Base-by-base conservation (phyloP, 2,888 invertebrate genomes). In the Cosmopolites sordidus region DNA sequence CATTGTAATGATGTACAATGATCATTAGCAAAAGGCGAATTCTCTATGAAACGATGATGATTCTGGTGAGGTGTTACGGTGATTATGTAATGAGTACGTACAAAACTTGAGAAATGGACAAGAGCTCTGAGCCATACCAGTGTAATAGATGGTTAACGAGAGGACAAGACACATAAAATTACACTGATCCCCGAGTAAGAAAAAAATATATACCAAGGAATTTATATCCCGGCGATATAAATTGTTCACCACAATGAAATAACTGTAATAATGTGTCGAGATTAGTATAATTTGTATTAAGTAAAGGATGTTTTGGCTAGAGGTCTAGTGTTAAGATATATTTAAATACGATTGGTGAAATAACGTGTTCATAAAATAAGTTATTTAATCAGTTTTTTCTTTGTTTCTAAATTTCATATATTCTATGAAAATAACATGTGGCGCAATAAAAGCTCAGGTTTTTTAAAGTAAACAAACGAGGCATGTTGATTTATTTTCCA, bases 11-110 rank as follows among this genome's bases (percentile, higher is more conserved):
- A 11, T 22, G 22, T 12, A 33, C 3, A 33, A 33, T 33, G 3
- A n/a, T n/a, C 33, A 33, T 33, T 33, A 33, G 33, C 33, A n/a
- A n/a, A 11, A 12, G 33, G 33, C 33, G 33, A 33, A 33, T 33
- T 33, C 33, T n/a, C 33, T 33, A 12, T 11, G 33, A 33, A 33
- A 33, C 3, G 33, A 33, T 12, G 33, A 12, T 33, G 12, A n/a
- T 12, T 11, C n/a, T 12, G 12, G 33, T 4, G 33, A 33, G 33
- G 33, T 33, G 33, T 33, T 33, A 33, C 33, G 33, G 33, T 33
- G 33, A 33, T 33, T 33, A 33, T 33, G 11, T 33, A 33, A 33
- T 33, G 33, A 12, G 33, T 12, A 33, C 33, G 33, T 33, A 12
- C 33, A 11, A 33, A 8, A 33, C 8, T 33, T 33, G 33, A 33